Evolutionary conservation across 1,140 invertebrate genomes (phyloP).

Genomic region (Drosophila nikananu): DNA sequence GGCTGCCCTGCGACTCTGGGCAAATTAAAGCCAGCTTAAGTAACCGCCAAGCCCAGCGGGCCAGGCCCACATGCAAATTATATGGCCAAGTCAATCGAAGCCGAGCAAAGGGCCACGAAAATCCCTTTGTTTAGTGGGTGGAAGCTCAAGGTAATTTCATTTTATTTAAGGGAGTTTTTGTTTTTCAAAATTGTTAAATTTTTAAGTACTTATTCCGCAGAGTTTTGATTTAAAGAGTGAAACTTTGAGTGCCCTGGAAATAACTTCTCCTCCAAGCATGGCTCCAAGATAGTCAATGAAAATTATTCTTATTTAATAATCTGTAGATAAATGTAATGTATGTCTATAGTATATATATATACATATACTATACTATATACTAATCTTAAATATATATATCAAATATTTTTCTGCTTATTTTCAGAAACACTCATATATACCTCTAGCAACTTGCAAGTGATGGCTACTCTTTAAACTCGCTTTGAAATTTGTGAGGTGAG

Average conservation of each 20-base stretch:
- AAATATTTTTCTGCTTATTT: not conserved
- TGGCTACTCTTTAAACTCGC: not conserved
- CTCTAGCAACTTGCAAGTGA: too few species aligned
- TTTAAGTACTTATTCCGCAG: too few species aligned
- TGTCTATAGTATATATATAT: too few species aligned
- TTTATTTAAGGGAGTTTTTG: not conserved
- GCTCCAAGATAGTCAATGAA: not conserved
- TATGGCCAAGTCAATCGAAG: conserved; percentile 44
- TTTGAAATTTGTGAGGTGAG: not conserved
- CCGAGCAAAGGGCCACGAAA: not conserved
- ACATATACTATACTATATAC: too few species aligned
- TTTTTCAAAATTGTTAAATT: too few species aligned
- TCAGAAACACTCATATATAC: not conserved
- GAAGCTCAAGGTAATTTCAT: rapidly evolving
- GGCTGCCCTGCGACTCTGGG: not conserved
- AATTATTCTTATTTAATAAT: too few species aligned
- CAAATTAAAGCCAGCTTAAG: conserved; percentile 70
- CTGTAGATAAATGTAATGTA: not conserved
- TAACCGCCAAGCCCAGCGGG: conserved; percentile 63
- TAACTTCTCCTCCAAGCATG: not conserved
- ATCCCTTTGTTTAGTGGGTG: too few species aligned
- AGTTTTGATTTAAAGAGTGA: too few species aligned
- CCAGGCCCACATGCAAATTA: conserved; percentile 55
- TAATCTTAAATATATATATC: not conserved
- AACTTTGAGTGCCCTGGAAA: too few species aligned